A percentile compares a stretch with the other conserved stretches of the same genome.
Conservation (phyloP, 2,888 invertebrate species). For the Julus scanicus region DNA sequence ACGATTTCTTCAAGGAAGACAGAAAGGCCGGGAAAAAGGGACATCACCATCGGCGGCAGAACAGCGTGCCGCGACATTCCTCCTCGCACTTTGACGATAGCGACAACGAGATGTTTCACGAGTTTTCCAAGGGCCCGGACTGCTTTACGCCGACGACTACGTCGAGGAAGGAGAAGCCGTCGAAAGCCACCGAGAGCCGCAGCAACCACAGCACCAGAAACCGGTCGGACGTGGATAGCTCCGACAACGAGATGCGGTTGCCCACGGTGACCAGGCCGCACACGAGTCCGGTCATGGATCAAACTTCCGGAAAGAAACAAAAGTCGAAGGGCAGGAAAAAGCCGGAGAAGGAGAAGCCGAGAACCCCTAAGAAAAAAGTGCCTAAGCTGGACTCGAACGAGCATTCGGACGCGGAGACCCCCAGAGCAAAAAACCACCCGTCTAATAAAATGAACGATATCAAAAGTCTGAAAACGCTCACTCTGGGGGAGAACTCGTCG, state of each 20-base stretch:
- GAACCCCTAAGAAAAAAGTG: slow-evolving; percentile 74
- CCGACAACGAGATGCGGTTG: slow-evolving; percentile 55
- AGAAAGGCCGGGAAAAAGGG: slow-evolving; percentile 48
- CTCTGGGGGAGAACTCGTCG: background rate
- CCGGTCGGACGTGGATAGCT: slow-evolving; percentile 56
- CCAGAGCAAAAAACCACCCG: slow-evolving; percentile 49
- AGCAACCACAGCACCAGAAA: slow-evolving; percentile 14
- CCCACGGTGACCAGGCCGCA: background rate
- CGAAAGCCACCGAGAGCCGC: slow-evolving; percentile 56
- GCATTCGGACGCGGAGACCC: slow-evolving; percentile 55
- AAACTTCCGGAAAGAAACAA: slow-evolving; percentile 54
- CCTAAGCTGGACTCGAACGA: slow-evolving; percentile 62
- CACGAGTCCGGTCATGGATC: slow-evolving; percentile 52
- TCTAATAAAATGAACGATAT: background rate
- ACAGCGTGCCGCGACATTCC: background rate
- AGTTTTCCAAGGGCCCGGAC: background rate
- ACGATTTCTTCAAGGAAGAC: slow-evolving; percentile 57
- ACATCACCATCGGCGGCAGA: slow-evolving; percentile 41
- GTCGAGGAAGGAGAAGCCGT: slow-evolving; percentile 56
- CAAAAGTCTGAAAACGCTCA: slow-evolving; percentile 26
- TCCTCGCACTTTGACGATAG: slow-evolving; percentile 48
- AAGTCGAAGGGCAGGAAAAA: slow-evolving; percentile 73
- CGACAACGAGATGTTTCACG: slow-evolving; percentile 19
- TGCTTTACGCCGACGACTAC: background rate
- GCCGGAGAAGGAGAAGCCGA: slow-evolving; percentile 78